These are phyloP conservation scores for Hyppa rectilinea DNA, from an alignment of 2,888 invertebrate species.

Conservation along the genomic window DNA sequence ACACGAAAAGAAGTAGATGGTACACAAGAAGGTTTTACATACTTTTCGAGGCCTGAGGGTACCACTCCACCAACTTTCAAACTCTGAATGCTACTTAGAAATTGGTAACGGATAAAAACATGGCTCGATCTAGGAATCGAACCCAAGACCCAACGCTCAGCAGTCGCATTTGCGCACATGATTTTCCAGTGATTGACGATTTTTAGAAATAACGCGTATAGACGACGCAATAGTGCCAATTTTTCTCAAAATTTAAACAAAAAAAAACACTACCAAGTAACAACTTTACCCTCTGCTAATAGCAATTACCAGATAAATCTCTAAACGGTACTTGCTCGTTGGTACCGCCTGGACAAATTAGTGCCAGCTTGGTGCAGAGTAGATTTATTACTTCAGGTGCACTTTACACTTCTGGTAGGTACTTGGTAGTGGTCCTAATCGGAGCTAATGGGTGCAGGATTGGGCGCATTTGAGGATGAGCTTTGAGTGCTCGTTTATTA, in stretches of 20 bases:
- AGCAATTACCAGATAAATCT: constrained; percentile 36
- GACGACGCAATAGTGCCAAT: not conserved
- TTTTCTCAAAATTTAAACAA: not conserved
- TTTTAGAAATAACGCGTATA: too few relatives aligned
- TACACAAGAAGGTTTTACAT: too few relatives aligned
- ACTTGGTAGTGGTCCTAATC: constrained; percentile 35
- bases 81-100: too few relatives aligned
- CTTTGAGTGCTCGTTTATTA: not conserved
- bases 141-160: too few relatives aligned
- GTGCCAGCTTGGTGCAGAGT: constrained; percentile 31
- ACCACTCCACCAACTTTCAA: too few relatives aligned
- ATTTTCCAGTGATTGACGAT: too few relatives aligned
- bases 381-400: constrained; percentile 49
- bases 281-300: not conserved
- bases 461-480: not conserved
- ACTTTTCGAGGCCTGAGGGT: too few relatives aligned
- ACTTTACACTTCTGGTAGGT: constrained; percentile 34
- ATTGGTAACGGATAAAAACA: too few relatives aligned
- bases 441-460: constrained; percentile 28
- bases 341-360: constrained; percentile 40
- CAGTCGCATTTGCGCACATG: too few relatives aligned
- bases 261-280: not conserved
- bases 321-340: not conserved
- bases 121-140: too few relatives aligned
- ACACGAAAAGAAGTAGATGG: too few relatives aligned